Conservation (phyloP, 2,888 invertebrate genomes). For the Hirtodrosophila alboralis region DNA sequence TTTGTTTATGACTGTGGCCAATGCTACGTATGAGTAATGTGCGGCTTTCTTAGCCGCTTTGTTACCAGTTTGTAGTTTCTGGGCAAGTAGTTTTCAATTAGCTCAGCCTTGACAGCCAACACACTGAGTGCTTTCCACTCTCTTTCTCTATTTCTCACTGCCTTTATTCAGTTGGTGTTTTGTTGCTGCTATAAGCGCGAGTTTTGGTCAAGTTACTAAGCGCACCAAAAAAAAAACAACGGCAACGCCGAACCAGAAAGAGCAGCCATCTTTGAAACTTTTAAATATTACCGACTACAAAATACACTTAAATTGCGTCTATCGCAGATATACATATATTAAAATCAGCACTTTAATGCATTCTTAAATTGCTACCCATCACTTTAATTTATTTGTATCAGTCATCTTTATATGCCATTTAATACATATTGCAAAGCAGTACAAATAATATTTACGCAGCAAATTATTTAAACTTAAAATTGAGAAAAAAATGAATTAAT, state of each 20-base stretch:
- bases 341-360: too few relatives aligned
- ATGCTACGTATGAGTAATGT: slow-evolving; percentile 74
- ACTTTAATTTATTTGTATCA: too few relatives aligned
- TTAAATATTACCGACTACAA: too few relatives aligned
- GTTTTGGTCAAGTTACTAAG: slow-evolving; percentile 42
- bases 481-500: too few relatives aligned
- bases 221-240: slow-evolving; percentile 21
- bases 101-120: slow-evolving; percentile 53
- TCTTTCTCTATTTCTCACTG: slow-evolving; percentile 5
- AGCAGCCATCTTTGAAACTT: too few relatives aligned
- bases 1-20: slow-evolving; percentile 39
- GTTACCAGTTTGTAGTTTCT: slow-evolving; percentile 33
- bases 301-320: too few relatives aligned
- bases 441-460: too few relatives aligned
- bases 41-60: slow-evolving; percentile 61
- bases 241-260: neutral
- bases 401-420: too few relatives aligned
- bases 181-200: slow-evolving; percentile 21
- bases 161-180: slow-evolving; percentile 28
- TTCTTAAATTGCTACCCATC: too few relatives aligned
- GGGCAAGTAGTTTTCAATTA: slow-evolving; percentile 73
- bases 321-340: too few relatives aligned
- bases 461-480: too few relatives aligned
- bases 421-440: too few relatives aligned
- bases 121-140: slow-evolving; percentile 50